Evolutionary conservation across 2,888 invertebrate genomes (phyloP).

Genomic region (Brenthis hecate): DNA sequence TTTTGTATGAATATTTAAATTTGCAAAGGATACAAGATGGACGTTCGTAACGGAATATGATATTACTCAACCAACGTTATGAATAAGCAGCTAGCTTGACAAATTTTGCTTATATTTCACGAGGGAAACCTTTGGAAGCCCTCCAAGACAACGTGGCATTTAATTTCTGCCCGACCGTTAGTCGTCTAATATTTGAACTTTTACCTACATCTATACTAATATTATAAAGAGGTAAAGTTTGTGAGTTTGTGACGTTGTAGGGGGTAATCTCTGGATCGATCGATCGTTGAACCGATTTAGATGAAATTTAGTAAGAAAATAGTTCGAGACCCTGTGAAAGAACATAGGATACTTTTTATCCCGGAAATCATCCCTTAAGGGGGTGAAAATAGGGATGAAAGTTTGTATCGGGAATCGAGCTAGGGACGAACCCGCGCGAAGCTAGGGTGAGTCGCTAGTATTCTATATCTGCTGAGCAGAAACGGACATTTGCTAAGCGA

Average conservation of each 20-base stretch:
- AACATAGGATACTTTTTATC: too few species aligned
- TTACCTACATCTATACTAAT: conserved; percentile 11
- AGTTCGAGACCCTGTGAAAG: too few species aligned
- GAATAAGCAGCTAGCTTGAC: conserved; percentile 32
- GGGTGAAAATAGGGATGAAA: too few species aligned
- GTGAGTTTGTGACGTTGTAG: too few species aligned
- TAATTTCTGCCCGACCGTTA: conserved; percentile 52
- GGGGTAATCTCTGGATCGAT: too few species aligned
- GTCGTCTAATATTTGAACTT: conserved; percentile 64
- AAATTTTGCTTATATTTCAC: conserved; percentile 50
- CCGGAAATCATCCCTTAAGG: too few species aligned
- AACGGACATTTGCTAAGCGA: neutral
- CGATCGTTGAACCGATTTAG: too few species aligned
- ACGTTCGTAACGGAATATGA: conserved; percentile 27
- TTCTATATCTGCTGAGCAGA: conserved; percentile 7
- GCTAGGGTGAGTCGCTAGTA: neutral
- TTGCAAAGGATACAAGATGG: conserved; percentile 3
- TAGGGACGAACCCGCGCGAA: too few species aligned
- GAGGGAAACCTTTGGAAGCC: conserved; percentile 58
- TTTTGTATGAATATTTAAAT: conserved; percentile 1
- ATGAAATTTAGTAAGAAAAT: too few species aligned
- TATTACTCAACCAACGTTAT: conserved; percentile 31
- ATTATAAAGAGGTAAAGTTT: too few species aligned
- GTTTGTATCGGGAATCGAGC: too few species aligned
- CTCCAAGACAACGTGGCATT: conserved; percentile 47